A percentile compares a stretch with the other conserved stretches of the same genome.
These are phyloP conservation scores for Clavelina lepadiformis DNA, from an alignment of 23 tunicate genomes.

Conservation along the genomic window DNA sequence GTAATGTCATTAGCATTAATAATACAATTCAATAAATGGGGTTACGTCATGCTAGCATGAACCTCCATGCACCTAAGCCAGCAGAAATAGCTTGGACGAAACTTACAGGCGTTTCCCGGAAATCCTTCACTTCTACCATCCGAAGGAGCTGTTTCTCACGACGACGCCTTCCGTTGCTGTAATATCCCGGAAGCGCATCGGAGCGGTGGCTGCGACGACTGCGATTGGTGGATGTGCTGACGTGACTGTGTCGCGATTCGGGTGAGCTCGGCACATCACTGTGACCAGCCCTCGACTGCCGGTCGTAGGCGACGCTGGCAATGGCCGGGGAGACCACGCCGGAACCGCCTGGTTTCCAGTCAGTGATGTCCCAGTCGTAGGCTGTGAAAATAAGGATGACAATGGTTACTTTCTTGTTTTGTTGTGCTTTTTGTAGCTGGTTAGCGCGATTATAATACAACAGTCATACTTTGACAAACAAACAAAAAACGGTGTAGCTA, in stretches of 20 bases:
- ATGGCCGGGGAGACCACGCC: constrained; percentile 27
- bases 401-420: too few relatives aligned
- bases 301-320: constrained; percentile 9
- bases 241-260: constrained; percentile 38
- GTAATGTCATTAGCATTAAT: too few relatives aligned
- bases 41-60: too few relatives aligned
- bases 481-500: neutral
- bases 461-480: neutral
- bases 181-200: constrained; percentile 55
- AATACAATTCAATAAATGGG: too few relatives aligned
- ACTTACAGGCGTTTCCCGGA: neutral
- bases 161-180: constrained; percentile 24
- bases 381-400: constrained; percentile 1
- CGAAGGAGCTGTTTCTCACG: constrained; percentile 44
- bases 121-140: constrained; percentile 24
- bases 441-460: neutral
- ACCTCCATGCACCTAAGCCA: too few relatives aligned
- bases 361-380: constrained; percentile 50
- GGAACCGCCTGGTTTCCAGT: constrained; percentile 34
- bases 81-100: neutral
- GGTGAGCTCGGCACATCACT: constrained; percentile 27
- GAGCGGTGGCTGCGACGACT: constrained; percentile 62
- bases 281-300: neutral
- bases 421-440: neutral
- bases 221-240: constrained; percentile 36